Percentiles rank a stretch among this genome's conserved stretches.
Evolutionary conservation across 2,113 vertebrate species (phyloP).

Genomic region (Ictalurus furcatus): DNA sequence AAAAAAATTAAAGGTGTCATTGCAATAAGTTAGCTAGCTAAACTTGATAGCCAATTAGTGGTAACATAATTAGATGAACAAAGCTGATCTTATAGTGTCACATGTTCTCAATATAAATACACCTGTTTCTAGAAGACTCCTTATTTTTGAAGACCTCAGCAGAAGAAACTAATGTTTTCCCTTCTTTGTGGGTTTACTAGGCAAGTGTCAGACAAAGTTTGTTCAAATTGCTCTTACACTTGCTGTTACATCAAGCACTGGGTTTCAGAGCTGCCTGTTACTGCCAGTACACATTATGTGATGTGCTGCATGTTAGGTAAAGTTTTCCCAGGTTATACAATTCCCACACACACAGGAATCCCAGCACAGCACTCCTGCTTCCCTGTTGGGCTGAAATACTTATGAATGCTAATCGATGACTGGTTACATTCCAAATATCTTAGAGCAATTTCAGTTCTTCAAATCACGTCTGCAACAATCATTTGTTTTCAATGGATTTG

Average conservation of each 20-base stretch:
- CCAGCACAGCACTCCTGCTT: background rate
- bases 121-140: background rate
- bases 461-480: background rate
- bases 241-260: slow-evolving; percentile 30
- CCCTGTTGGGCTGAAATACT: background rate
- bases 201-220: background rate
- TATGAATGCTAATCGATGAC: slow-evolving; percentile 23
- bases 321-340: slow-evolving; percentile 7
- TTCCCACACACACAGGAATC: background rate
- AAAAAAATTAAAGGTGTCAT: background rate
- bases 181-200: background rate
- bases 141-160: background rate
- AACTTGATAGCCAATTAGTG: background rate
- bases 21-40: background rate
- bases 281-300: slow-evolving; percentile 13
- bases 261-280: slow-evolving; percentile 23
- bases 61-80: background rate
- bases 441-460: background rate
- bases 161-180: background rate
- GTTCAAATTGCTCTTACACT: background rate
- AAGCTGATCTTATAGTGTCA: background rate
- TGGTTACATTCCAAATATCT: slow-evolving; percentile 3
- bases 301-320: slow-evolving; percentile 30
- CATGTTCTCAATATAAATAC: background rate
- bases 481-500: slow-evolving; percentile 6